These are phyloP conservation scores for Drosophila arawakana DNA, from an alignment of 1,140 invertebrate species.

Conservation along the genomic window DNA sequence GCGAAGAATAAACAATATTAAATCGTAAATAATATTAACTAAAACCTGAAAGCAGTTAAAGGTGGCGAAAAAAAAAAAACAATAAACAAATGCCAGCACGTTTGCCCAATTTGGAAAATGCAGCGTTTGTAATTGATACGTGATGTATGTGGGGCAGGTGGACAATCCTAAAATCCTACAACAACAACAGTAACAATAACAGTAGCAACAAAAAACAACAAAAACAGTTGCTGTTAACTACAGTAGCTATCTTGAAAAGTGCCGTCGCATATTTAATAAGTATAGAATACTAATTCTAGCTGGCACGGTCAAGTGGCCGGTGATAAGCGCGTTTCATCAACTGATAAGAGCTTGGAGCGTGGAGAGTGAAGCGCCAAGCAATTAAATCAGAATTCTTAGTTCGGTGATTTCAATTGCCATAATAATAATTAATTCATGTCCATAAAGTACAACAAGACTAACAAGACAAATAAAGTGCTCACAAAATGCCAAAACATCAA, in stretches of 20 bases:
- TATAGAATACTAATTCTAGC: conserved; percentile 21
- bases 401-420: conserved; percentile 29
- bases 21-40: conserved; percentile 24
- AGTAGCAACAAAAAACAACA: no score
- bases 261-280: conserved; percentile 6
- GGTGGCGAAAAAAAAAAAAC: conserved; percentile 26
- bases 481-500: conserved; percentile 58
- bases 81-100: conserved; percentile 63
- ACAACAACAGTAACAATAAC: no score
- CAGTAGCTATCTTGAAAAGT: conserved; percentile 26
- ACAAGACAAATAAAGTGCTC: conserved; percentile 9
- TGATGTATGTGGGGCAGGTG: conserved; percentile 70
- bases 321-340: conserved; percentile 50
- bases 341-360: conserved; percentile 48
- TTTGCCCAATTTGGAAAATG: conserved; percentile 63
- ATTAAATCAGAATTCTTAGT: conserved; percentile 46
- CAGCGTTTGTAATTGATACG: conserved; percentile 56
- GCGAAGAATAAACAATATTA: conserved; percentile 26
- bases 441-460: conserved; percentile 17
- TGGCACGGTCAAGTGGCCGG: conserved; percentile 39
- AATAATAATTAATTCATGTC: conserved; percentile 56
- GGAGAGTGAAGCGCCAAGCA: conserved; percentile 56
- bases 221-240: conserved; percentile 14
- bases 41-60: conserved; percentile 17
- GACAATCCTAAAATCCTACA: conserved; percentile 25